Evolutionary conservation across 2,888 invertebrate species (phyloP), one percentile per base, ranked within the genome.

Genomic region (Campoletis raptor): DNA sequence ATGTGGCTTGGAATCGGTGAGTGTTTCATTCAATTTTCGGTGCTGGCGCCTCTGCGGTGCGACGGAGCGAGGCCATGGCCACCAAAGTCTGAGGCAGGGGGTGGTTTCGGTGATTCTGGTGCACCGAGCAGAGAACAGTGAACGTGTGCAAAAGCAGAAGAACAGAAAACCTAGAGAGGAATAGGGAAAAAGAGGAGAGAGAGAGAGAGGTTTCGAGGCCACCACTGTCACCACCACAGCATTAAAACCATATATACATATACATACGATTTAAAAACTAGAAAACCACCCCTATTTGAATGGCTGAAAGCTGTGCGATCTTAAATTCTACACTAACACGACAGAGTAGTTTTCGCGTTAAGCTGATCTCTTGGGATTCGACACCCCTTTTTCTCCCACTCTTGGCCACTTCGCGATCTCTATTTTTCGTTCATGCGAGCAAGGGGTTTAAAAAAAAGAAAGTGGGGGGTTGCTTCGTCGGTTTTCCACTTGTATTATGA

Each of bases 21-120:
- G 66, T 37, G 79, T 45, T 80, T 83, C 76, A 83, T 83, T 83
- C 54, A 70, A 83, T 86, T 86, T 86, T 83, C 76, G 76, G 54
- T 45, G 54, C 64, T 86, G 79, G 85, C 80, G 80, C 79, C 80
- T 81, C 67, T 64, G 72, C 70, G 76, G 83, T 86, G 64, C 70
- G 64, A 37, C 52, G 70, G 57, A 77, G 83, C 82, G 79, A 82
- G 85, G 66, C 82, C 76, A 85, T 52, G 85, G 70, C 85, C 85
- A 82, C 78, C 82, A 52, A 76, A 64, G 45, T 70, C 70, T 24
- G 48, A 18, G 37, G 52, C 21, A 36, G 37, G 54, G 79, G 52
- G 37, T 64, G 84, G 74, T 77, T 78, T 81, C 21, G 67, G 54
- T 80, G 66, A 36, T 61, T 66, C 72, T 70, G 67, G 79, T 73